These are phyloP conservation scores for Hoplodrina blanda DNA, from an alignment of 2,888 invertebrate genomes.

Conservation along the genomic window DNA sequence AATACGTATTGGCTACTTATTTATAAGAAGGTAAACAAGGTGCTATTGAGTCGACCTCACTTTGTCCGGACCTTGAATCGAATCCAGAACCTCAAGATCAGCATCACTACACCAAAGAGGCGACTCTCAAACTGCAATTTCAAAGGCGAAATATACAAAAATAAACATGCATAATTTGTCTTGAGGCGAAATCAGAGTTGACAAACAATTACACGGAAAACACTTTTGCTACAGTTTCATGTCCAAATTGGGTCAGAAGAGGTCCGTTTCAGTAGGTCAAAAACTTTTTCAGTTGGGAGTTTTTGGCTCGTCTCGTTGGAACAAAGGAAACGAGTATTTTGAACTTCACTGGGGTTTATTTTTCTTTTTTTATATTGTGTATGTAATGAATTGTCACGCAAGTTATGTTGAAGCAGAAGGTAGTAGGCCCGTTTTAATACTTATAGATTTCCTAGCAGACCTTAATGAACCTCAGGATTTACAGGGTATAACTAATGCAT, in stretches of 20 bases:
- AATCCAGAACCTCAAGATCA: neutral
- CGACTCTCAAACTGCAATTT: neutral
- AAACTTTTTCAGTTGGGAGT: neutral
- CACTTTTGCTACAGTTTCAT: neutral
- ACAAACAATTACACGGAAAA: neutral
- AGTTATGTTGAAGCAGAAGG: too few relatives aligned
- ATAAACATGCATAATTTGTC: neutral
- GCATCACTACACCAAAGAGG: neutral
- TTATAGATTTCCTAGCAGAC: too few relatives aligned
- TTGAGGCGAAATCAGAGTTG: neutral
- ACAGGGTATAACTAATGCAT: too few relatives aligned
- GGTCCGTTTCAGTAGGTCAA: neutral
- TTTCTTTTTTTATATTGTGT: neutral
- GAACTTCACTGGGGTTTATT: neutral
- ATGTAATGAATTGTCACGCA: too few relatives aligned
- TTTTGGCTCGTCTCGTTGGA: neutral
- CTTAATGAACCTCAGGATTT: too few relatives aligned
- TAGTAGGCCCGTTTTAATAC: too few relatives aligned
- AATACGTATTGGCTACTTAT: conserved; percentile 6
- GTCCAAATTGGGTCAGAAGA: neutral
- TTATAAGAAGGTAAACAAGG: neutral
- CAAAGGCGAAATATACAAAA: neutral
- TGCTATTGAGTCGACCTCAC: neutral
- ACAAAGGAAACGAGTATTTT: conserved; percentile 7
- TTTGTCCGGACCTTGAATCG: neutral